These are phyloP conservation scores for Cyrtonyx montezumae DNA, from an alignment of 2,113 vertebrate genomes.

Conservation along the genomic window DNA sequence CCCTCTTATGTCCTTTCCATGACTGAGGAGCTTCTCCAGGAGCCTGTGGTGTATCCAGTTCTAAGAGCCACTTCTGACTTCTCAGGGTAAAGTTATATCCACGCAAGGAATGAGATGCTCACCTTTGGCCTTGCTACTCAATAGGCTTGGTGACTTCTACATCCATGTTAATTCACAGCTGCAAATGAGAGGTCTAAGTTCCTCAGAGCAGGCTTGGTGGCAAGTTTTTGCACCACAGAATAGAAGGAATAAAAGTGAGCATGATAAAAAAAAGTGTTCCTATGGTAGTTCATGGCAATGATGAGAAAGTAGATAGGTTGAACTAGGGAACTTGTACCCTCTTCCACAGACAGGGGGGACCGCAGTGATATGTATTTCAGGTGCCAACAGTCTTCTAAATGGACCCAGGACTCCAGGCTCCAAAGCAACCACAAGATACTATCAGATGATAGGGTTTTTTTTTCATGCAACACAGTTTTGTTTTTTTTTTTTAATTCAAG, in stretches of 20 bases:
- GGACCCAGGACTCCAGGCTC: not conserved
- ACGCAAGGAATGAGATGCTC: not conserved
- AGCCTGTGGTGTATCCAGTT: not conserved
- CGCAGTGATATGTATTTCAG: fast-evolving
- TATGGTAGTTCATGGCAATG: not conserved
- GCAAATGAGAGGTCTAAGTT: not conserved
- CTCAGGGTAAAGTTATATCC: fast-evolving
- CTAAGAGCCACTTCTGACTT: not conserved
- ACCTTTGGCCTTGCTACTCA: fast-evolving
- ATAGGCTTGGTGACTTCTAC: not conserved
- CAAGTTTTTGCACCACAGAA: not conserved
- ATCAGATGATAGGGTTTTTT: no score
- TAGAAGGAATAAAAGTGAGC: not conserved
- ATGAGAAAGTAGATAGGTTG: not conserved
- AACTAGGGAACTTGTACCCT: fast-evolving
- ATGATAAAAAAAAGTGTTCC: fast-evolving
- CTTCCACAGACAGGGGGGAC: not conserved
- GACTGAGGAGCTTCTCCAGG: not conserved
- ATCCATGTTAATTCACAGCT: not conserved
- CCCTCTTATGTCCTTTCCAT: not conserved
- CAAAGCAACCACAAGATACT: not conserved
- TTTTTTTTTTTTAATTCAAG: not conserved
- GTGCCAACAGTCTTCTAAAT: not conserved
- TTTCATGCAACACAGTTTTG: not conserved
- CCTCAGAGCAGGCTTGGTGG: not conserved